Evolutionary conservation across 1,140 invertebrate genomes (phyloP), one percentile per base, ranked within the genome.

Genomic region (Chionoecetes opilio): DNA sequence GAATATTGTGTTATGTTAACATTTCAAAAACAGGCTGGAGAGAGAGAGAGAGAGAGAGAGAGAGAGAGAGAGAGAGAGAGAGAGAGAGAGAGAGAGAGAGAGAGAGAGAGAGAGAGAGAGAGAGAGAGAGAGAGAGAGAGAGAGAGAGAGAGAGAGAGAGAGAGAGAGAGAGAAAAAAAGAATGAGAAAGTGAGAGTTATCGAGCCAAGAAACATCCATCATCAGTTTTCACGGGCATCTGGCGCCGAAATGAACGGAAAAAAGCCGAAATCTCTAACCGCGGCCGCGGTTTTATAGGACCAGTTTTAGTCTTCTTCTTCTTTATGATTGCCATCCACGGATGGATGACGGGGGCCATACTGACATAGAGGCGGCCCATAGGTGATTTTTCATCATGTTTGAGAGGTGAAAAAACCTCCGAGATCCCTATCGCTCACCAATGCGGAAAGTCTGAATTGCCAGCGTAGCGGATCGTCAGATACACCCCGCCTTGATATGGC

Each of bases 41-140:
- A 21, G 63, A 11, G 63, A 21, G 11, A 75, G 63, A 75, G 63
- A 75, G 63, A 75, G 63, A 75, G 63, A 75, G 63, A 75, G 63
- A 75, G 63, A 75, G 63, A 75, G 63, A 75, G 63, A 75, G 63
- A 75, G 63, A 75, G 63, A 75, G 63, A 75, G 63, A 75, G 63
- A 75, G 63, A 75, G 63, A 75, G 63, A 75, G 63, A 75, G 63
- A 75, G 63, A 75, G n/a, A n/a, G n/a, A n/a, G n/a, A n/a, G n/a
- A n/a, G n/a, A n/a, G n/a, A n/a, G n/a, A n/a, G n/a, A n/a, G n/a
- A n/a, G n/a, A n/a, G n/a, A n/a, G n/a, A n/a, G n/a, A n/a, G n/a
- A n/a, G n/a, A n/a, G n/a, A n/a, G n/a, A n/a, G n/a, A n/a, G n/a
- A n/a, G n/a, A n/a, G n/a, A n/a, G n/a, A n/a, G n/a, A n/a, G n/a